Conservation (phyloP, 35 echinoderm and acorn worm genomes). For the Strongylocentrotus purpuratus region DNA sequence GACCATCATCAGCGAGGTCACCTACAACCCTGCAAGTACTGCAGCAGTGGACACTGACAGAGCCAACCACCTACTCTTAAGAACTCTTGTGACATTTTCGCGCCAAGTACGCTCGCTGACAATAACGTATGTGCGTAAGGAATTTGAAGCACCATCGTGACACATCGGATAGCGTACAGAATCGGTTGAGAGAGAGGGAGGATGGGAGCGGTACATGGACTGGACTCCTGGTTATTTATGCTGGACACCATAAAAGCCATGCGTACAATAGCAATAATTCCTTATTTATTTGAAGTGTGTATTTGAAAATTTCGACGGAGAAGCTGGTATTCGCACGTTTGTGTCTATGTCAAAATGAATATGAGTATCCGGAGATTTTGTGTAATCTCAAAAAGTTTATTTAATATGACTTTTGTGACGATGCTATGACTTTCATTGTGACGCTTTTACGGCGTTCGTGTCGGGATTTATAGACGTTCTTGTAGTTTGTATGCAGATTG, state of each 20-base stretch:
- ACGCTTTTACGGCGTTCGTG: neutral
- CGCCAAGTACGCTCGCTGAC: neutral
- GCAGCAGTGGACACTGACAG: neutral
- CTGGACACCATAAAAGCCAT: neutral
- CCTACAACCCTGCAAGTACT: neutral
- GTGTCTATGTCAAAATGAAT: neutral
- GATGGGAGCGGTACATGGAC: neutral
- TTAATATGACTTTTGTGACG: neutral
- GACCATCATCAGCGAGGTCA: neutral
- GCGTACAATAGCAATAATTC: neutral
- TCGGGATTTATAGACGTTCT: neutral
- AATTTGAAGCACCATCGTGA: neutral
- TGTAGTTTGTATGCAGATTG: neutral
- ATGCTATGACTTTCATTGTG: too few species aligned
- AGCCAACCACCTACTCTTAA: neutral
- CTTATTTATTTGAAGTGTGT: neutral
- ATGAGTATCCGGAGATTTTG: neutral
- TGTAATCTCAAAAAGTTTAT: neutral
- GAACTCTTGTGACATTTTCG: conserved; percentile 17
- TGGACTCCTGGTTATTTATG: neutral
- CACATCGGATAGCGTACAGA: neutral
- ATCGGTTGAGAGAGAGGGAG: neutral
- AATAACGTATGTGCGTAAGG: neutral
- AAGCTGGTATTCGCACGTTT: neutral
- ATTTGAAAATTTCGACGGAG: neutral